These are phyloP conservation scores for Cheilosia soror DNA, from an alignment of 2,888 invertebrate genomes.

Conservation along the genomic window DNA sequence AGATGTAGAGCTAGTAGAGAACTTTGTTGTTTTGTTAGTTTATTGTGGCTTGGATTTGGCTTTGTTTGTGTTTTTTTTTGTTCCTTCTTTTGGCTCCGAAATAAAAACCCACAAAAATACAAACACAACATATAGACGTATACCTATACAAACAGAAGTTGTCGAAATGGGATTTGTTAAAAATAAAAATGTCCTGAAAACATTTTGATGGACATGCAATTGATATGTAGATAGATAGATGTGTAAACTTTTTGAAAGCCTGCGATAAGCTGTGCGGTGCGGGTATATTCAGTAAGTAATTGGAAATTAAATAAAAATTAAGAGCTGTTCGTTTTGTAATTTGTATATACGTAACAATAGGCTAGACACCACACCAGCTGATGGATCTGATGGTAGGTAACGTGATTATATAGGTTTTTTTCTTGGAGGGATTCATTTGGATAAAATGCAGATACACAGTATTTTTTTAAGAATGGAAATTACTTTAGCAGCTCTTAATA, in stretches of 20 bases:
- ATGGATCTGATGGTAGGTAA: conserved; percentile 28
- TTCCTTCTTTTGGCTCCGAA: conserved; percentile 25
- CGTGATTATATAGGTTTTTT: too few species aligned
- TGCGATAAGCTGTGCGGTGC: conserved; percentile 45
- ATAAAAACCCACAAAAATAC: conserved; percentile 32
- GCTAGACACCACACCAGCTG: conserved; percentile 25
- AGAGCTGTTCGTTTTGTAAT: conserved; percentile 7
- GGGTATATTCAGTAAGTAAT: conserved; percentile 15
- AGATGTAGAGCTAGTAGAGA: neutral
- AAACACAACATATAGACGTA: conserved; percentile 13
- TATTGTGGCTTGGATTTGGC: conserved; percentile 67
- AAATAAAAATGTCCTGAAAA: conserved; percentile 62
- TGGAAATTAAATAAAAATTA: conserved; percentile 27
- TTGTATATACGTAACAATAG: conserved; percentile 21
- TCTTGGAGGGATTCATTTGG: too few species aligned
- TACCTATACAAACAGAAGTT: neutral
- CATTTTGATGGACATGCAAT: conserved; percentile 54
- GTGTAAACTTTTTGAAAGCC: conserved; percentile 52
- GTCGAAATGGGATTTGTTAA: conserved; percentile 33
- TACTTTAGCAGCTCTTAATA: too few species aligned
- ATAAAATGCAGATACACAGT: too few species aligned
- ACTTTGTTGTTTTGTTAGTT: conserved; percentile 53
- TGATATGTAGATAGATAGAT: conserved; percentile 15
- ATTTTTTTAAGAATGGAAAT: too few species aligned
- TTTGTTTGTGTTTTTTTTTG: conserved; percentile 52